phyloP scores from a whole-genome alignment of 2,797 vertebrate species.

The Rallus crepitans region DNA sequence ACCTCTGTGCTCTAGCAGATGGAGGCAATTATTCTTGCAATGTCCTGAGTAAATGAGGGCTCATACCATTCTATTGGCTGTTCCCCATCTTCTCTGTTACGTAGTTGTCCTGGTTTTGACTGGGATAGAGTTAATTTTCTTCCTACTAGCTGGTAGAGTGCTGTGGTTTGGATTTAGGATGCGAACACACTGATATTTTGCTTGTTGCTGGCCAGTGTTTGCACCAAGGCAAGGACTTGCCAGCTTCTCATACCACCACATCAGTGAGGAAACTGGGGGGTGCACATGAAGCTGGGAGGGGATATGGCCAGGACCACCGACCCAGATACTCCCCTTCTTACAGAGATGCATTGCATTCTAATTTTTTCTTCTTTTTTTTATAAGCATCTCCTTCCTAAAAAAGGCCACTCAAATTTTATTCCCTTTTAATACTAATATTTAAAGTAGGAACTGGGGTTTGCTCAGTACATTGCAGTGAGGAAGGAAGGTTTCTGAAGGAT shows the following conservation, averaged over 20 bases:
- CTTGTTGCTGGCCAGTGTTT: too few relatives aligned
- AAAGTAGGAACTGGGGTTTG: constrained; percentile 56
- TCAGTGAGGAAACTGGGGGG: too few relatives aligned
- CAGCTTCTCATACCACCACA: too few relatives aligned
- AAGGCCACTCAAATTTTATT: constrained; percentile 62
- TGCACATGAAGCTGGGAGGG: too few relatives aligned
- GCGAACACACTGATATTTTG: too few relatives aligned
- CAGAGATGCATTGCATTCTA: constrained; percentile 47
- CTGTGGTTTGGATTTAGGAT: too few relatives aligned
- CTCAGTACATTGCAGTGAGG: constrained; percentile 35
- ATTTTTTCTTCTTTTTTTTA: constrained; percentile 14
- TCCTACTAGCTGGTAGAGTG: too few relatives aligned
- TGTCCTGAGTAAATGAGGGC: neutral
- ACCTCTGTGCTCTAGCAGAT: neutral
- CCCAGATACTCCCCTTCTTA: constrained; percentile 24
- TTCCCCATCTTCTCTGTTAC: neutral
- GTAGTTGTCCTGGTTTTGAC: neutral
- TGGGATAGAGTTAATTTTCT: too few relatives aligned
- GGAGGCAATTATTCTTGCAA: neutral
- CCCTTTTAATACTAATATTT: constrained; percentile 70
- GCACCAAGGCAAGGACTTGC: too few relatives aligned
- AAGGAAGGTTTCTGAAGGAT: constrained; percentile 49
- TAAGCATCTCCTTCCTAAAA: constrained; percentile 58
- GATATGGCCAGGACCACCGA: too few relatives aligned
- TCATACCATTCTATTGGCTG: neutral